Evolutionary conservation across 2,888 invertebrate species (phyloP).

Genomic region (Apotomis betuletana): DNA sequence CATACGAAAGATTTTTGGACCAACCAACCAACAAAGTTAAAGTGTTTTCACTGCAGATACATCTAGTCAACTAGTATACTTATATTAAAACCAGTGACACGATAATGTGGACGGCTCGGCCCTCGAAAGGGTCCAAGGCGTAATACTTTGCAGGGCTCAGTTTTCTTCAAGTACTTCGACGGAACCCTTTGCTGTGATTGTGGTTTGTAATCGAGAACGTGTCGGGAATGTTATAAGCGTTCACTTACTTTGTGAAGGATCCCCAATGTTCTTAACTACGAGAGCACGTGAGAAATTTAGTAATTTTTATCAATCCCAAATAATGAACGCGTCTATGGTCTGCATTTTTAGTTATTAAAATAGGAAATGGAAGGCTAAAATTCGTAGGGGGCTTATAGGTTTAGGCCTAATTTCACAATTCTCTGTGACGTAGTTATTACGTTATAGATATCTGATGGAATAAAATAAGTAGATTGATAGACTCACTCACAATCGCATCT

Average conservation of each 20-base stretch:
- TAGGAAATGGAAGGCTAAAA: not conserved
- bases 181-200: conserved; percentile 44
- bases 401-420: not conserved
- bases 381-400: not conserved
- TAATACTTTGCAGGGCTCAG: conserved; percentile 37
- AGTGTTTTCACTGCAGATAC: not conserved
- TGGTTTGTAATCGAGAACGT: conserved; percentile 48
- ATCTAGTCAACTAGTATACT: conserved; percentile 16
- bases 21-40: too few relatives aligned
- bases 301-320: conserved; percentile 29
- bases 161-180: conserved; percentile 45
- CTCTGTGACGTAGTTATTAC: too few relatives aligned
- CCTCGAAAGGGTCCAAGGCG: not conserved
- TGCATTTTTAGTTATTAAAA: not conserved
- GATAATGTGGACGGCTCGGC: not conserved
- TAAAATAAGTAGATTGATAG: too few relatives aligned
- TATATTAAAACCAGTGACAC: conserved; percentile 31
- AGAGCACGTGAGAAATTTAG: conserved; percentile 28
- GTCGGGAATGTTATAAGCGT: conserved; percentile 45
- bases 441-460: too few relatives aligned
- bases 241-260: conserved; percentile 38
- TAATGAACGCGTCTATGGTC: conserved; percentile 14
- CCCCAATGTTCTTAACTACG: conserved; percentile 35
- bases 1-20: too few relatives aligned
- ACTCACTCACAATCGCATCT: too few relatives aligned